Evolutionary conservation across 2,888 invertebrate genomes (phyloP).

Genomic region (Ennomos quercinarius): DNA sequence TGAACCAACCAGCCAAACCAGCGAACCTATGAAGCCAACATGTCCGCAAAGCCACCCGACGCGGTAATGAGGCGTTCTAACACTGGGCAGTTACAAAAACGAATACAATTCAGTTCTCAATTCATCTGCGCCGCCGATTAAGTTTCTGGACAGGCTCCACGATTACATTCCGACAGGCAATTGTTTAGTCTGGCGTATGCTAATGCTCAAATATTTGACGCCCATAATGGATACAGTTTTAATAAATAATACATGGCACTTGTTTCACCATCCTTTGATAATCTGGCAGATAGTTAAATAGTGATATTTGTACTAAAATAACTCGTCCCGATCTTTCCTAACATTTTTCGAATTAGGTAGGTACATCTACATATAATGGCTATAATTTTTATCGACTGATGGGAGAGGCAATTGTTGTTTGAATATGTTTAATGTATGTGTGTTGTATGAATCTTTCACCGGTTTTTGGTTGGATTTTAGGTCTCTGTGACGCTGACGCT

Average conservation of each 20-base stretch:
- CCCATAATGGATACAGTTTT: conserved; percentile 33
- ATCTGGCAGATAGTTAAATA: conserved; percentile 5
- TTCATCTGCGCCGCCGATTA: conserved; percentile 27
- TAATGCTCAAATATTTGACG: conserved; percentile 44
- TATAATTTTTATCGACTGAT: too few species aligned
- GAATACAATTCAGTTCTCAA: conserved; percentile 2
- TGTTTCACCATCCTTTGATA: conserved; percentile 5
- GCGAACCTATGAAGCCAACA: conserved; percentile 14
- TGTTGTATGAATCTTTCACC: too few species aligned
- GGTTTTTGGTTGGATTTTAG: too few species aligned
- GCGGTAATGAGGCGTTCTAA: background rate
- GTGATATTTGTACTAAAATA: too few species aligned
- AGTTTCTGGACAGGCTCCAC: conserved; percentile 34
- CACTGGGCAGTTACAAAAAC: background rate
- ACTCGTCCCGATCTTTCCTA: too few species aligned
- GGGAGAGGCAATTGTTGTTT: too few species aligned
- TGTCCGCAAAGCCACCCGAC: conserved; percentile 10
- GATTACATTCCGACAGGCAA: conserved; percentile 31
- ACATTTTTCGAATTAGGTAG: too few species aligned
- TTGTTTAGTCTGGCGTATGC: conserved; percentile 44
- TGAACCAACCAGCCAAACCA: conserved; percentile 18
- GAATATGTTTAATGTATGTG: too few species aligned
- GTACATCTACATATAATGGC: too few species aligned
- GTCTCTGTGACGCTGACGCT: too few species aligned
- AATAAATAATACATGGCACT: conserved; percentile 23